Evolutionary conservation across 2,797 vertebrate genomes (phyloP), one percentile per base, ranked within the genome.

Genomic region (Acanthiza pusilla): DNA sequence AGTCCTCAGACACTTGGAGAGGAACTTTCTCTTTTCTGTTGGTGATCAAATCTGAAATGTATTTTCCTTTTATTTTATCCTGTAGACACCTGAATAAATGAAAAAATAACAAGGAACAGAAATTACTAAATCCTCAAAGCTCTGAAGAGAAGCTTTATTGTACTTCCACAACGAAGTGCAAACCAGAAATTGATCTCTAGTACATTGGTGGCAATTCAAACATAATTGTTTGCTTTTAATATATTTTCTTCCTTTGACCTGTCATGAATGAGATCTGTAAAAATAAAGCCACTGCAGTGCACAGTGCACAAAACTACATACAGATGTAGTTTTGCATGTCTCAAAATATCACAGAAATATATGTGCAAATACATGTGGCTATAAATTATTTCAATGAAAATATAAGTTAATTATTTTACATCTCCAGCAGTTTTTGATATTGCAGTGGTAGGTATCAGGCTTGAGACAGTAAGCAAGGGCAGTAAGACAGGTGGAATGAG

Each of bases 1-100:
- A 99, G 88, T 99, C 98, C 93, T 99, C 98, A 43, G 98, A 98
- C 12, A 97, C 1, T 21, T 67, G 32, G 3, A 96, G 92, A 66
- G 0, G 3, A 85, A 96, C 53, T 51, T 89, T 95, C 60, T 96
- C 93, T 82, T 96, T 95, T 67, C 96, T 91, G 2, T 57, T 96
- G 45, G 82, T 93, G 38, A 85, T 0, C 0, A 38, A 10, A 11
- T 38, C 38, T 38, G 38, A 38, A 38, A 38, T 10, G 38, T 38
- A 11, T 38, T 38, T 10, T 38, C 38, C 38, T 38, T 38, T 10
- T 38, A 38, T 11, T 38, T 38, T 38, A 38, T 38, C 38, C 11
- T 38, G 38, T 38, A 38, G 38, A 38, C 38, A 38, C 38, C 38
- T 38, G 38, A 38, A 38, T 11, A 38, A 38, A 11, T 38, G 11